Evolutionary conservation across 2,888 invertebrate species (phyloP).

Genomic region (Monoplex corrugatus): DNA sequence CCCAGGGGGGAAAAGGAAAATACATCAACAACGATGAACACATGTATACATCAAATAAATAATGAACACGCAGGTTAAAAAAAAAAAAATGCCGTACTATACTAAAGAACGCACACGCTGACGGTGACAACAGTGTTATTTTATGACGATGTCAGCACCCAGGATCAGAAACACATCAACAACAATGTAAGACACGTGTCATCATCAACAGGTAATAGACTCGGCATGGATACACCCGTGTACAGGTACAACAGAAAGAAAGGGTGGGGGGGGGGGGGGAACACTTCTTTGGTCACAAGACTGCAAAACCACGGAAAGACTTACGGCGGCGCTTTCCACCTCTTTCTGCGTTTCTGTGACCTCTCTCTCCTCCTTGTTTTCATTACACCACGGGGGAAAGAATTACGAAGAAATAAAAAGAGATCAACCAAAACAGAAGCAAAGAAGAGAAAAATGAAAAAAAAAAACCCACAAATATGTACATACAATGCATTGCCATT

Average conservation of each 20-base stretch:
- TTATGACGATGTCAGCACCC: background rate
- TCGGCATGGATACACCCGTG: background rate
- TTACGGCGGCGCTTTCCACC: background rate
- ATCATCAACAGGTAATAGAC: background rate
- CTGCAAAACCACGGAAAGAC: background rate
- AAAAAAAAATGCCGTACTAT: too few species aligned
- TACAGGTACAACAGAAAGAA: background rate
- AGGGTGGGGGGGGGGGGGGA: background rate
- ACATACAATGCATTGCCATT: too few species aligned
- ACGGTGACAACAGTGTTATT: background rate
- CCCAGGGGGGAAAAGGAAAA: background rate
- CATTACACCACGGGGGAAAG: too few species aligned
- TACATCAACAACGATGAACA: background rate
- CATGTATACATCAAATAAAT: too few species aligned
- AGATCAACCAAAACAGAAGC: background rate
- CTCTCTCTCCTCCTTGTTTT: conserved; percentile 9
- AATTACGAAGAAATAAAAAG: background rate
- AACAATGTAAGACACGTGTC: background rate
- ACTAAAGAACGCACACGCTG: too few species aligned
- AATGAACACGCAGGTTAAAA: too few species aligned
- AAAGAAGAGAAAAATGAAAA: background rate
- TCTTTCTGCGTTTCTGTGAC: background rate
- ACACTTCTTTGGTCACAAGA: background rate
- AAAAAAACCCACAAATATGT: background rate
- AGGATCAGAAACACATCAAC: background rate